Conservation (phyloP, 2,797 vertebrate species). For the Urophycis tenuis region DNA sequence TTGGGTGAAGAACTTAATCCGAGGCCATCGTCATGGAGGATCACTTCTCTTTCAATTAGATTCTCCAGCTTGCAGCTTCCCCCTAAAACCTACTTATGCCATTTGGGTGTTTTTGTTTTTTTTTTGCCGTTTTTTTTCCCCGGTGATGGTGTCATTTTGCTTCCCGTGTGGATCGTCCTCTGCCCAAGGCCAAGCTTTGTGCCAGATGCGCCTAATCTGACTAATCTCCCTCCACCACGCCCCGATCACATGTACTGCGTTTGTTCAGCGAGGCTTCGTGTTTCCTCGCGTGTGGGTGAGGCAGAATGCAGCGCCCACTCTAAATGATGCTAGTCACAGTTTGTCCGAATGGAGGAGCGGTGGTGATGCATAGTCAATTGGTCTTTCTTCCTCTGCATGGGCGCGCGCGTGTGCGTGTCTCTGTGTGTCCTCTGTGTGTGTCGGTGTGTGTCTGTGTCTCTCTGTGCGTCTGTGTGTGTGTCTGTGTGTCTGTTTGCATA, state of each 20-base stretch:
- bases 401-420: background rate
- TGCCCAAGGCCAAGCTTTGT: constrained; percentile 51
- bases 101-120: background rate
- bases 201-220: constrained; percentile 55
- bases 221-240: constrained; percentile 49
- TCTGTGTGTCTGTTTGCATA: background rate
- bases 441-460: background rate
- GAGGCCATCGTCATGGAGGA: constrained; percentile 27
- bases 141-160: constrained; percentile 25
- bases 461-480: background rate
- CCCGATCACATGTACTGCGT: constrained; percentile 36
- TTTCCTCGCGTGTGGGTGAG: constrained; percentile 2
- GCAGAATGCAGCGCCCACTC: constrained; percentile 2
- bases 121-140: no score
- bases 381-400: background rate
- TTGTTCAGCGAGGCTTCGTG: constrained; percentile 30
- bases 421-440: background rate
- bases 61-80: constrained; percentile 46
- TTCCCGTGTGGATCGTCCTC: constrained; percentile 39
- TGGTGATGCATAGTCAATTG: background rate
- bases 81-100: constrained; percentile 40
- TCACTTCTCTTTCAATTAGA: constrained; percentile 44
- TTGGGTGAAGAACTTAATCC: constrained; percentile 32
- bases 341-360: background rate
- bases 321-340: background rate